Evolutionary conservation across 2,888 invertebrate genomes (phyloP).

Genomic region (Agrotis clavis): DNA sequence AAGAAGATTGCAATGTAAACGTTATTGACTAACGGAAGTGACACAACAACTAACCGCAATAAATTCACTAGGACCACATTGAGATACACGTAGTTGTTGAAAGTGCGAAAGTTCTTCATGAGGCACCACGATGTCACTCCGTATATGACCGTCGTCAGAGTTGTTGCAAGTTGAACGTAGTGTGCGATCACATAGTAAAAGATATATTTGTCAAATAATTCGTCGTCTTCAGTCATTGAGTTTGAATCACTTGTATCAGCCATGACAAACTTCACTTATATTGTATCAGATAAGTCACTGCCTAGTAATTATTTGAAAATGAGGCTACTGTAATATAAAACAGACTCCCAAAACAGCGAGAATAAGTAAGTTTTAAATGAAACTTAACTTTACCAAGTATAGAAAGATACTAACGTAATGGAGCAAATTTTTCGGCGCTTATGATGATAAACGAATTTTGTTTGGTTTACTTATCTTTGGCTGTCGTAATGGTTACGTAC

Average conservation of each 20-base stretch:
- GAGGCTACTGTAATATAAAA: too few species aligned
- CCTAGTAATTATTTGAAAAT: neutral
- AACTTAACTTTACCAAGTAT: neutral
- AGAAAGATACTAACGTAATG: constrained; percentile 7
- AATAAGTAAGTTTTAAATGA: neutral
- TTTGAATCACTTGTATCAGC: neutral
- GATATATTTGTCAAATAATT: neutral
- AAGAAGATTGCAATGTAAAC: neutral
- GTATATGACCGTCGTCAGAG: constrained; percentile 12
- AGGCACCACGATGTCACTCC: constrained; percentile 40
- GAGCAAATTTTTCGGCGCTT: neutral
- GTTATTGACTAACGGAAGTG: neutral
- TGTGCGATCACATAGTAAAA: constrained; percentile 5
- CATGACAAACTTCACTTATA: neutral
- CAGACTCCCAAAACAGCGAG: neutral
- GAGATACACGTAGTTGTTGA: constrained; percentile 36
- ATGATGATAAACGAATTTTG: constrained; percentile 6
- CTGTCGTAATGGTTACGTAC: neutral
- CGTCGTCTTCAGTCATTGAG: neutral
- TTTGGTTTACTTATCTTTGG: constrained; percentile 11
- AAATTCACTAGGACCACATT: constrained; percentile 20
- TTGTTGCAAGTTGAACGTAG: neutral
- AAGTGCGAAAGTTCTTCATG: constrained; percentile 32
- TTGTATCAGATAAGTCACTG: neutral
- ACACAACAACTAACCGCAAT: neutral